These are phyloP conservation scores for Tympanuchus pallidicinctus DNA, from an alignment of 2,113 vertebrate species.

Conservation along the genomic window DNA sequence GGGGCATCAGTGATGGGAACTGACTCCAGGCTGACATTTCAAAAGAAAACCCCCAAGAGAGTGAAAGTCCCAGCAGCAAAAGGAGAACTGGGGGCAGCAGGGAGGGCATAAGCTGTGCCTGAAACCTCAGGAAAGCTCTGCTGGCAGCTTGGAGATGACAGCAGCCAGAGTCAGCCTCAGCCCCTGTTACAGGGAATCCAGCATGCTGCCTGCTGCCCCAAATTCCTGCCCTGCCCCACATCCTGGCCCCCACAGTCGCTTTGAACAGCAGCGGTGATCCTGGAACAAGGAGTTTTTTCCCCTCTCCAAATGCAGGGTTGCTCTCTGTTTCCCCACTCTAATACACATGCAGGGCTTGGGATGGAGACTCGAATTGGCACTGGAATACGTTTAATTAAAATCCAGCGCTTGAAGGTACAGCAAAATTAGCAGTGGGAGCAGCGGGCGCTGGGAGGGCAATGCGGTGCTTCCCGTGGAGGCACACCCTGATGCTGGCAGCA, in stretches of 20 bases:
- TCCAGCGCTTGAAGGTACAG: background rate
- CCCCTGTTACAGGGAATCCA: background rate
- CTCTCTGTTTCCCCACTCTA: background rate
- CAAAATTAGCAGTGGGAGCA: background rate
- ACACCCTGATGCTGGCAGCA: background rate
- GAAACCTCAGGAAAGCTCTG: background rate
- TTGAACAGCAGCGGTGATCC: accelerated
- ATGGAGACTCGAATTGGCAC: background rate
- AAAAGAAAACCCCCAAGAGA: background rate
- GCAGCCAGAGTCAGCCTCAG: background rate
- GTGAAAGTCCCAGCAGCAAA: conserved; percentile 17
- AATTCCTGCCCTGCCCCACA: background rate
- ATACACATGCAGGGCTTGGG: background rate
- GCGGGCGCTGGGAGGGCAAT: background rate
- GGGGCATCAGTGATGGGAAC: background rate
- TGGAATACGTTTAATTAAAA: background rate
- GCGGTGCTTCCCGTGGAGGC: background rate
- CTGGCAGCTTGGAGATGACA: background rate
- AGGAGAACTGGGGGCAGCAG: background rate
- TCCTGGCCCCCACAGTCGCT: accelerated
- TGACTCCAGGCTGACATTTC: conserved; percentile 31
- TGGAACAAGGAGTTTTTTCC: background rate
- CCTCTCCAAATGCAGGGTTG: background rate
- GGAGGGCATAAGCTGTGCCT: background rate
- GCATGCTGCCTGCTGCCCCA: background rate